Percentiles rank a stretch among this genome's conserved stretches.
Conservation (phyloP, 2,113 vertebrate species). For the Corythornis madagascariensis region DNA sequence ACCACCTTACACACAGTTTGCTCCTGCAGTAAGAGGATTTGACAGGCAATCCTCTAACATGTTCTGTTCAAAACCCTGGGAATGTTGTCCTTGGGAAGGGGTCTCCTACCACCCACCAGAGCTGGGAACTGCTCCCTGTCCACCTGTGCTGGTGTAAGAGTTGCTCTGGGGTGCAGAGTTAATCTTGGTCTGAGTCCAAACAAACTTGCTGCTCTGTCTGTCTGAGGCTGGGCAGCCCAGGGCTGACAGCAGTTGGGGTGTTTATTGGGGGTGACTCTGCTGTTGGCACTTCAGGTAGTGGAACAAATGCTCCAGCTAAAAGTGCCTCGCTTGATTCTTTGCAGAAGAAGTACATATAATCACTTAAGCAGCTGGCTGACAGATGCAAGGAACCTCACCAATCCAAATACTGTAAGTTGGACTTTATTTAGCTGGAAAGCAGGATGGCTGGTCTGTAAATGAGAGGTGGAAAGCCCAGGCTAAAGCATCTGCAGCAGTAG, state of each 20-base stretch:
- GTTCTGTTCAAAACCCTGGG: not conserved
- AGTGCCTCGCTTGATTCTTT: slow-evolving; percentile 60
- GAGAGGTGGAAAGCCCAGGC: not conserved
- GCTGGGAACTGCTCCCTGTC: not conserved
- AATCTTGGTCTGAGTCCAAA: not conserved
- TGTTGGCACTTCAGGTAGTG: not conserved
- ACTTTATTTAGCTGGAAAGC: not conserved
- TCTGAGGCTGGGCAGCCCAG: not conserved
- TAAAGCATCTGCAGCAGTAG: not conserved
- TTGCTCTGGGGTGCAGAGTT: not conserved
- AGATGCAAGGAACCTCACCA: slow-evolving; percentile 97
- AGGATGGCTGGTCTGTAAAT: not conserved
- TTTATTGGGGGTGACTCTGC: not conserved
- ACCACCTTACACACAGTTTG: not conserved
- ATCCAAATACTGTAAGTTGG: slow-evolving; percentile 96
- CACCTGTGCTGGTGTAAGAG: not conserved
- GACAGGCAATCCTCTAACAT: not conserved
- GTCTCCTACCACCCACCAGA: accelerated
- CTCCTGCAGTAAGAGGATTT: not conserved
- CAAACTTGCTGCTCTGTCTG: not conserved
- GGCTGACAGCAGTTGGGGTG: not conserved
- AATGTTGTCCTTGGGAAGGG: not conserved
- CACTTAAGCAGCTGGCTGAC: slow-evolving; percentile 99
- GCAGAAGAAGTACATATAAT: slow-evolving; percentile 97
- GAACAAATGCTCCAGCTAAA: not conserved